A percentile compares a stretch with the other conserved stretches of the same genome.
phyloP scores from a whole-genome alignment of 2,797 vertebrate species.

The Muscicapa striata region DNA sequence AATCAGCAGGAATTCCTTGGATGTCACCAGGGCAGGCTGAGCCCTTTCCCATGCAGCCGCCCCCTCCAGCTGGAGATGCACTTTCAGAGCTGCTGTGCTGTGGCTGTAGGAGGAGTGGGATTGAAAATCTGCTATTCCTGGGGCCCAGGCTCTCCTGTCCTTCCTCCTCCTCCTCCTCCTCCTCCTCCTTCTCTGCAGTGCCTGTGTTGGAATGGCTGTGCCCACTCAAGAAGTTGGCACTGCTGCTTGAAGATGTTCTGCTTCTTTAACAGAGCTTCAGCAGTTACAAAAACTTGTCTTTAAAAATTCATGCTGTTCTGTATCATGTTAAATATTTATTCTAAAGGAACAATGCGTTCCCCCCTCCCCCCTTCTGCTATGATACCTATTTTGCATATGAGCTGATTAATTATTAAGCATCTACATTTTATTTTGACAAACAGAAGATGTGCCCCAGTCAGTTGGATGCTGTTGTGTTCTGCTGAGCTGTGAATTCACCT shows the following conservation, averaged over 20 bases:
- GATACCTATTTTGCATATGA: conserved; percentile 68
- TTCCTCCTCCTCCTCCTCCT: neutral
- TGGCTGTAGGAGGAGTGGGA: neutral
- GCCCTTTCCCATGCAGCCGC: neutral
- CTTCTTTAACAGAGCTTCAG: conserved; percentile 44
- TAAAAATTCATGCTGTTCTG: conserved; percentile 68
- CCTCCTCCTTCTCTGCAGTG: neutral
- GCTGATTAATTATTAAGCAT: conserved; percentile 67
- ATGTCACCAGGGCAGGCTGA: neutral
- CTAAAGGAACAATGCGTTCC: conserved; percentile 34
- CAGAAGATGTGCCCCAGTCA: conserved; percentile 6
- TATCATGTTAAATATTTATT: conserved; percentile 71
- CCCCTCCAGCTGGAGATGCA: neutral
- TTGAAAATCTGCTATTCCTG: neutral
- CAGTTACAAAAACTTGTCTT: conserved; percentile 52
- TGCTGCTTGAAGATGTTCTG: neutral
- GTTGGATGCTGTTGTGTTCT: neutral
- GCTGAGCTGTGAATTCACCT: conserved; percentile 47
- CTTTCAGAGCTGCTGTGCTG: neutral
- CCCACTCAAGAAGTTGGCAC: neutral
- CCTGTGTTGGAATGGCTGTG: neutral
- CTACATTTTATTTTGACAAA: conserved; percentile 57
- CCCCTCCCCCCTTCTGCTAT: conserved; percentile 18
- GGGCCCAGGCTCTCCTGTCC: neutral
- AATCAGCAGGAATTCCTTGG: neutral